Evolutionary conservation across 2,113 vertebrate species (phyloP), one percentile per base, ranked within the genome.

Genomic region (Poeciliopsis turrubarensis): DNA sequence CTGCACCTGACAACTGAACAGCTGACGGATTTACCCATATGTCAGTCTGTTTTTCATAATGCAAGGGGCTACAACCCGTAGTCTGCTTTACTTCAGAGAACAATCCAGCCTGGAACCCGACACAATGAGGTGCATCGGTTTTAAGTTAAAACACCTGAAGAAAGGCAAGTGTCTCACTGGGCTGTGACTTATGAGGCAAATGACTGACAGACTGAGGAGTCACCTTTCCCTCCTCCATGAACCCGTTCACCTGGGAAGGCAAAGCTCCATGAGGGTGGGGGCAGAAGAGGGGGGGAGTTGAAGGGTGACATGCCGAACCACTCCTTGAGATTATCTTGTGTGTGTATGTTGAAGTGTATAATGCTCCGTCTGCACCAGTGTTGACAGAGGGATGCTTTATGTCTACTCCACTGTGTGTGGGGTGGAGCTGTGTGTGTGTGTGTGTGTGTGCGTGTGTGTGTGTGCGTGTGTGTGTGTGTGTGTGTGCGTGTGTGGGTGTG

Each of bases 181-280:
- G 37, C 19, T 5, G 1, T 44, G 32, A 75, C 25, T 9, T 27
- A 32, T 30, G 5, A 65, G 29, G 5, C 31, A 9, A 8, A 19
- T 14, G 22, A 41, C 25, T 3, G 30, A 60, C 30, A 14, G 25
- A 47, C 31, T 31, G 44, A 9, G 14, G 63, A 76, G 60, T 86
- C 77, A 85, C 81, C 84, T 81, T 78, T 77, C 77, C 2, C 69
- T 81, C 81, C 6, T 1, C 68, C 71, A 68, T 75, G 91, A 91
- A 92, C 89, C 81, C 71, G 15, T 82, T 92, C 89, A 92, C 89
- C 89, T 91, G 82, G 60, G 25, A 65, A 79, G 60, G 85, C 88
- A 81, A 82, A 80, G 70, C 63, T 66, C 60, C 17, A 17, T 47
- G 47, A 68, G 60, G 15, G 14, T 15, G 15, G 44, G 14, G 11